Evolutionary conservation across 2,888 invertebrate genomes (phyloP).

Genomic region (Acleris holmiana): DNA sequence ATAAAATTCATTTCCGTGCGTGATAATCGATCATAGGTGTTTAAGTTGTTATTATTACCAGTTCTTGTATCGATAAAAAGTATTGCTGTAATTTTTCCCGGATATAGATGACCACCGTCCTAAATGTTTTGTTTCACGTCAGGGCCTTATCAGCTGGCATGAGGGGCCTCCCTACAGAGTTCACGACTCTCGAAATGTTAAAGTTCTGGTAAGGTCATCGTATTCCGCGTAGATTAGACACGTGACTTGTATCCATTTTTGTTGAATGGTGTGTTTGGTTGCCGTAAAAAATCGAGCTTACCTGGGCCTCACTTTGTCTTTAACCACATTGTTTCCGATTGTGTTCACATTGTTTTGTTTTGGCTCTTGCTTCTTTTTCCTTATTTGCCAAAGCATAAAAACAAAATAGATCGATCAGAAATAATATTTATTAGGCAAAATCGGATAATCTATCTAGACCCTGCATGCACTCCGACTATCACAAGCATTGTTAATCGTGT

Average conservation of each 20-base stretch:
- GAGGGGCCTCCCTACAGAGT: constrained; percentile 74
- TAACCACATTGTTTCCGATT: too few species aligned
- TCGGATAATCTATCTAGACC: too few species aligned
- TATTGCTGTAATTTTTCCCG: background rate
- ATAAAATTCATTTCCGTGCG: background rate
- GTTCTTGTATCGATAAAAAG: too few species aligned
- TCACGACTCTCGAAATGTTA: constrained; percentile 69
- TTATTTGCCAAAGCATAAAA: too few species aligned
- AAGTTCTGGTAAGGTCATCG: constrained; percentile 71
- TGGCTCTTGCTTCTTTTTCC: too few species aligned
- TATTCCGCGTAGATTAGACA: constrained; percentile 18
- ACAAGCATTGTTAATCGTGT: too few species aligned
- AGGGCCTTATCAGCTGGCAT: constrained; percentile 71
- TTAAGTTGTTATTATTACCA: too few species aligned
- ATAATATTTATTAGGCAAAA: too few species aligned
- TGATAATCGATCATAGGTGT: background rate
- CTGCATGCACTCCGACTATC: too few species aligned
- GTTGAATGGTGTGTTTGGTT: constrained; percentile 22
- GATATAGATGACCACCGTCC: constrained; percentile 37
- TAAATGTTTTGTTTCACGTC: constrained; percentile 48
- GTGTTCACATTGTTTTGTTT: too few species aligned
- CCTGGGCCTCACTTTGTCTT: background rate
- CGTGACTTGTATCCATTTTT: constrained; percentile 10
- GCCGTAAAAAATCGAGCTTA: background rate
- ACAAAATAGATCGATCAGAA: too few species aligned